A percentile compares a stretch with the other conserved stretches of the same genome.
Conservation (phyloP, 2,888 invertebrate species). For the Zelleria hepariella region DNA sequence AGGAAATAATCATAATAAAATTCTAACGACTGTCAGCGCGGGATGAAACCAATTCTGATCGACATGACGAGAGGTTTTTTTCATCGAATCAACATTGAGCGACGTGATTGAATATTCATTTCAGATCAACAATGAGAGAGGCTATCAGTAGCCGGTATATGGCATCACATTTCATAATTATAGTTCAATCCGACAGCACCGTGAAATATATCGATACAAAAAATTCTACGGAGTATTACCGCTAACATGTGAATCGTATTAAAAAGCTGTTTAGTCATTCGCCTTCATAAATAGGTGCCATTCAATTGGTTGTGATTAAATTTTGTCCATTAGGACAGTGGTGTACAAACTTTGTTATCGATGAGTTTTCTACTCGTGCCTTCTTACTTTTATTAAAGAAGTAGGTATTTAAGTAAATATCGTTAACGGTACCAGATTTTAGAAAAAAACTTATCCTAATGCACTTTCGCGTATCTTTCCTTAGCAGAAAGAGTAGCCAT, state of each 20-base stretch:
- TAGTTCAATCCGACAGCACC: conserved; percentile 66
- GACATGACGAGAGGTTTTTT: conserved; percentile 32
- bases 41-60: background rate
- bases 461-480: too few species aligned
- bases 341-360: conserved; percentile 3
- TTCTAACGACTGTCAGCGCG: background rate
- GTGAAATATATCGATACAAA: conserved; percentile 70
- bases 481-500: too few species aligned
- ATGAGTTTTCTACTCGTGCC: too few species aligned
- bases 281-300: conserved; percentile 69
- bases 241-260: conserved; percentile 72
- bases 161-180: conserved; percentile 67
- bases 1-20: background rate
- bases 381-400: too few species aligned
- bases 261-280: conserved; percentile 71
- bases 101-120: conserved; percentile 69
- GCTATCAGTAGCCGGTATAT: conserved; percentile 66
- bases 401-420: too few species aligned
- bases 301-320: conserved; percentile 72
- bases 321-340: conserved; percentile 53
- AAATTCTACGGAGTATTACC: conserved; percentile 70
- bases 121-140: conserved; percentile 70
- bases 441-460: too few species aligned
- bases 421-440: too few species aligned
- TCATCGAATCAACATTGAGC: conserved; percentile 21